phyloP scores from a whole-genome alignment of 2,113 vertebrate genomes.

The Neomonachus schauinslandi region DNA sequence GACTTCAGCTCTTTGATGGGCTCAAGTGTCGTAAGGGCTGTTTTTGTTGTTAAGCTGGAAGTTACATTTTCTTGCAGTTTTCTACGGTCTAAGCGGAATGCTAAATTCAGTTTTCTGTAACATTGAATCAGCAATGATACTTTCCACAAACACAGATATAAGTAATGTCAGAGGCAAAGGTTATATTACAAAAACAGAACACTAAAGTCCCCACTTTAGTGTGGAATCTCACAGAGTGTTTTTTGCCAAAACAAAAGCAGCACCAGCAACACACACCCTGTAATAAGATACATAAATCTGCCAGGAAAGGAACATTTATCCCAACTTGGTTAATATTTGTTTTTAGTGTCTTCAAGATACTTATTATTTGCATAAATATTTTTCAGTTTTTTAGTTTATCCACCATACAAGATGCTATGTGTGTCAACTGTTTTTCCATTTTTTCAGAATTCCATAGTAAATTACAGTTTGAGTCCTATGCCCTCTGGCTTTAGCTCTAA shows the following conservation, averaged over 20 bases:
- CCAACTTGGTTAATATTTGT: background rate
- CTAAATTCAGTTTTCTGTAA: background rate
- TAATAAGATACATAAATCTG: background rate
- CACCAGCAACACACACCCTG: background rate
- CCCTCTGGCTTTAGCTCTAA: background rate
- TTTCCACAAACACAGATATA: background rate
- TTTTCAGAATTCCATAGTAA: background rate
- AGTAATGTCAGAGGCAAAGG: background rate
- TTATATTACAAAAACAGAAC: background rate
- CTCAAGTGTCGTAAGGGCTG: background rate
- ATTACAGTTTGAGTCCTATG: background rate
- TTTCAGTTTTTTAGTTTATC: background rate
- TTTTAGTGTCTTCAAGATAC: background rate
- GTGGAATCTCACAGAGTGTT: background rate
- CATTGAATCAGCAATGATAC: background rate
- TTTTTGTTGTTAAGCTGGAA: background rate
- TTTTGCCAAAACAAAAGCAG: background rate
- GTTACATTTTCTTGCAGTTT: background rate
- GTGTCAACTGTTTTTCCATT: background rate
- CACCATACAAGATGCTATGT: background rate
- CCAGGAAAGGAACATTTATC: background rate
- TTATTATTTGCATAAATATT: background rate
- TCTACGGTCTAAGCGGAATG: background rate
- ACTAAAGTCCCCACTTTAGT: background rate
- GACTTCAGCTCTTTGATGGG: background rate